Evolutionary conservation across 2,888 invertebrate genomes (phyloP).

Genomic region (Acleris emargana): DNA sequence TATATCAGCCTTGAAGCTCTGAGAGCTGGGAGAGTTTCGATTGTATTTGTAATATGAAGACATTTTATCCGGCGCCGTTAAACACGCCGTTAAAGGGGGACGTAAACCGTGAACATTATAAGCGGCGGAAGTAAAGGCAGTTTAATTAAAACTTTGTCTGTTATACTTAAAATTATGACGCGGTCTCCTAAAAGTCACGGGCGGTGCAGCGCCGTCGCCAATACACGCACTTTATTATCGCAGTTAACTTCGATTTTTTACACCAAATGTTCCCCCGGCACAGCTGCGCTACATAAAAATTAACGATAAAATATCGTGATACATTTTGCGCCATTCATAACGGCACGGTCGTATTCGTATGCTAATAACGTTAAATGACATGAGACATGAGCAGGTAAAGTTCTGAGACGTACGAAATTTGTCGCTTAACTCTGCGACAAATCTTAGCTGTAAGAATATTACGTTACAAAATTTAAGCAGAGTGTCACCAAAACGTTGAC

Average conservation of each 20-base stretch:
- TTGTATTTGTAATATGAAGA: not conserved
- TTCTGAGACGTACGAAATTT: not conserved
- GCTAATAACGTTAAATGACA: slow-evolving; percentile 3
- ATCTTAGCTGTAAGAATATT: too few species aligned
- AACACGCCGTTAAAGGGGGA: slow-evolving; percentile 26
- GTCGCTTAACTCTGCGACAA: too few species aligned
- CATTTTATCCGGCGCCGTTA: slow-evolving; percentile 23
- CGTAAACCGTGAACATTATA: slow-evolving; percentile 32
- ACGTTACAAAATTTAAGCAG: too few species aligned
- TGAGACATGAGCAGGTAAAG: slow-evolving; percentile 4
- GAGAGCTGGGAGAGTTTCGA: not conserved
- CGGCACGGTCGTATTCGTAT: not conserved
- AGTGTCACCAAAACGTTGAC: too few species aligned
- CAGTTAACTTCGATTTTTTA: slow-evolving; percentile 56
- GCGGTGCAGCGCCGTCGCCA: slow-evolving; percentile 29
- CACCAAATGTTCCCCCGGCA: slow-evolving; percentile 58
- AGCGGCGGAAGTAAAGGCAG: slow-evolving; percentile 25
- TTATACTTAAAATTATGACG: slow-evolving; percentile 36
- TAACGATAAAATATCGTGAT: slow-evolving; percentile 13
- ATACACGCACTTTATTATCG: slow-evolving; percentile 42
- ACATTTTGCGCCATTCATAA: not conserved
- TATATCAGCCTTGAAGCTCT: too few species aligned
- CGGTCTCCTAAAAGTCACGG: slow-evolving; percentile 32
- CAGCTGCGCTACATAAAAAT: slow-evolving; percentile 67
- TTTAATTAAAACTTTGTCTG: slow-evolving; percentile 36